Evolutionary conservation across 2,797 vertebrate species (phyloP).

Genomic region (Jordanella pulchra): DNA sequence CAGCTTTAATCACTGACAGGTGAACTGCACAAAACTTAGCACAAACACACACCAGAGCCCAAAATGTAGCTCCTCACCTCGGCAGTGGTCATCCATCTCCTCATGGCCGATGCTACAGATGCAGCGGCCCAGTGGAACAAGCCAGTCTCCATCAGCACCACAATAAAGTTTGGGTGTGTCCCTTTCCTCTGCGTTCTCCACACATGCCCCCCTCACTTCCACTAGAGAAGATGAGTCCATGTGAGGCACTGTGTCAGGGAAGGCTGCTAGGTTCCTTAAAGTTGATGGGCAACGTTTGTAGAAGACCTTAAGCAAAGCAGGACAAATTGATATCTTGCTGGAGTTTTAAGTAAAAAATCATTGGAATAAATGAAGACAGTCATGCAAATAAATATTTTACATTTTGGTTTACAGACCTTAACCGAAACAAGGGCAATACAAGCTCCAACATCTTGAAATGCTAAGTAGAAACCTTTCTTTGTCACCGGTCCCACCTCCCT

Average conservation of each 20-base stretch:
- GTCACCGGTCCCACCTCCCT: constrained; percentile 93
- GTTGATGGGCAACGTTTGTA: constrained; percentile 97
- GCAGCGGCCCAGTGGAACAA: constrained; percentile 94
- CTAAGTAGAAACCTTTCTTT: constrained; percentile 93
- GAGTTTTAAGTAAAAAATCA: constrained; percentile 4
- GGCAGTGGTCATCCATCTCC: constrained; percentile 91
- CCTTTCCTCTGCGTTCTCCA: constrained; percentile 93
- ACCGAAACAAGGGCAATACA: constrained; percentile 97
- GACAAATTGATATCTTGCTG: neutral
- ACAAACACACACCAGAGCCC: constrained; percentile 13
- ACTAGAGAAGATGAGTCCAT: constrained; percentile 96
- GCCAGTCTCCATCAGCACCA: constrained; percentile 96
- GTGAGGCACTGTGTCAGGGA: constrained; percentile 95
- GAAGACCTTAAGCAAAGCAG: constrained; percentile 80
- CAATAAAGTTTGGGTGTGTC: constrained; percentile 96
- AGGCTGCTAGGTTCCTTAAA: constrained; percentile 90
- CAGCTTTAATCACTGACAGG: neutral
- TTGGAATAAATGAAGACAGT: constrained; percentile 4
- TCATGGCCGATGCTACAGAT: constrained; percentile 93
- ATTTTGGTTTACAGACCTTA: constrained; percentile 59
- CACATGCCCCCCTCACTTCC: constrained; percentile 93
- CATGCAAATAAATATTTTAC: constrained; percentile 8
- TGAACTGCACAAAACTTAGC: constrained; percentile 15
- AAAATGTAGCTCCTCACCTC: constrained; percentile 80
- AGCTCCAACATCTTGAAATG: constrained; percentile 98